Conservation (phyloP, 2,113 vertebrate species). For the Petrocephalus microphthalmus region DNA sequence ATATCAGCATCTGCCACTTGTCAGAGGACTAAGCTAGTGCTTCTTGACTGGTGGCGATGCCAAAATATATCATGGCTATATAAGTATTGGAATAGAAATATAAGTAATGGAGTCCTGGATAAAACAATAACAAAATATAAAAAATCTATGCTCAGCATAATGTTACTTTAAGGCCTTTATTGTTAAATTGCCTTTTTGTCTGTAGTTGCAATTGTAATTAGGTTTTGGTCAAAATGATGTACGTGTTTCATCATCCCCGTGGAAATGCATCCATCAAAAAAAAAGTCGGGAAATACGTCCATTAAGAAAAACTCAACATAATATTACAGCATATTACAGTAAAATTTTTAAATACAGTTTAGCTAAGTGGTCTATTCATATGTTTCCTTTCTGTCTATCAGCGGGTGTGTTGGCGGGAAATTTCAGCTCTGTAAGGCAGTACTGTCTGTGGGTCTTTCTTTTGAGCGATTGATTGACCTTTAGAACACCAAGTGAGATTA, state of each 20-base stretch:
- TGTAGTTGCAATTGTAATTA: not conserved
- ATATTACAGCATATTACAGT: not conserved
- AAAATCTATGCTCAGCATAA: not conserved
- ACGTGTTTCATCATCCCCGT: not conserved
- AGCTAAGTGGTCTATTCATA: not conserved
- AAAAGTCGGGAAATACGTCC: not conserved
- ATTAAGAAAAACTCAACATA: not conserved
- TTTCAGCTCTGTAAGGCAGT: not conserved
- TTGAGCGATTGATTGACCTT: not conserved
- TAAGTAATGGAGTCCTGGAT: not conserved
- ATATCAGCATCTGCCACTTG: not conserved
- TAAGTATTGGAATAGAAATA: not conserved
- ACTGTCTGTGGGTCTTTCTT: not conserved
- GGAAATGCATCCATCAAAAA: not conserved
- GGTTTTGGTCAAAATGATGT: not conserved
- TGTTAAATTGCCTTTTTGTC: not conserved
- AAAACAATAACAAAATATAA: not conserved
- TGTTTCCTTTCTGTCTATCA: not conserved
- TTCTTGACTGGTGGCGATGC: not conserved
- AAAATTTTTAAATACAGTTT: not conserved
- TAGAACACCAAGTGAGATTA: not conserved
- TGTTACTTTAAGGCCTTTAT: not conserved
- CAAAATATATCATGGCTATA: not conserved
- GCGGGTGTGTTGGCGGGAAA: not conserved
- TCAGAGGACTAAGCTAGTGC: not conserved